phyloP scores from a whole-genome alignment of 35 echinoderm and acorn worm genomes.

The Stichopus chloronotus region DNA sequence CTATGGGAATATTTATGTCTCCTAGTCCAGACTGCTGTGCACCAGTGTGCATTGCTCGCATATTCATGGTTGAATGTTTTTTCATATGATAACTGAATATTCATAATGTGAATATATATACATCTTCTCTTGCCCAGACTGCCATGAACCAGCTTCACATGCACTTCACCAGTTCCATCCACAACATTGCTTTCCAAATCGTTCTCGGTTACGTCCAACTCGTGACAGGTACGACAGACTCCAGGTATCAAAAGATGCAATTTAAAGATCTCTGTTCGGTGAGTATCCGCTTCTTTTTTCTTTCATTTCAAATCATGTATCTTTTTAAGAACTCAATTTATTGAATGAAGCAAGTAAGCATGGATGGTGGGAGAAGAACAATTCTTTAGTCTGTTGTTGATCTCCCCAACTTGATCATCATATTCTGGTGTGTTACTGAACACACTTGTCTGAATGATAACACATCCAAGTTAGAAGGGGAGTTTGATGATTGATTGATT shows the following conservation, averaged over 20 bases:
- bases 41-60: too few species aligned
- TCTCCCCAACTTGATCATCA: too few species aligned
- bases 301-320: neutral
- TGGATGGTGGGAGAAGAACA: neutral
- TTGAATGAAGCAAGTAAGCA: too few species aligned
- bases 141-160: constrained; percentile 99
- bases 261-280: constrained; percentile 94
- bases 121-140: constrained; percentile 64
- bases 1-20: too few species aligned
- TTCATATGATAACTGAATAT: neutral
- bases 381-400: neutral
- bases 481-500: too few species aligned
- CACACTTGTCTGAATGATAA: too few species aligned
- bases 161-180: constrained; percentile 99
- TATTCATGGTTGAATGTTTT: too few species aligned
- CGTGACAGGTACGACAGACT: constrained; percentile 74
- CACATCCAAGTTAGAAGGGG: too few species aligned
- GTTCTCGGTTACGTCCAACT: constrained; percentile 94
- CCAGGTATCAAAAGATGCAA: constrained; percentile 95
- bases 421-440: too few species aligned
- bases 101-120: neutral
- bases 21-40: too few species aligned
- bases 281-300: constrained; percentile 29
- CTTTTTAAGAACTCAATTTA: too few species aligned
- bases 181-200: constrained; percentile 98